Percentiles rank a stretch among this genome's conserved stretches.
phyloP scores from a whole-genome alignment of 2,888 invertebrate genomes.

The Acleris emargana region DNA sequence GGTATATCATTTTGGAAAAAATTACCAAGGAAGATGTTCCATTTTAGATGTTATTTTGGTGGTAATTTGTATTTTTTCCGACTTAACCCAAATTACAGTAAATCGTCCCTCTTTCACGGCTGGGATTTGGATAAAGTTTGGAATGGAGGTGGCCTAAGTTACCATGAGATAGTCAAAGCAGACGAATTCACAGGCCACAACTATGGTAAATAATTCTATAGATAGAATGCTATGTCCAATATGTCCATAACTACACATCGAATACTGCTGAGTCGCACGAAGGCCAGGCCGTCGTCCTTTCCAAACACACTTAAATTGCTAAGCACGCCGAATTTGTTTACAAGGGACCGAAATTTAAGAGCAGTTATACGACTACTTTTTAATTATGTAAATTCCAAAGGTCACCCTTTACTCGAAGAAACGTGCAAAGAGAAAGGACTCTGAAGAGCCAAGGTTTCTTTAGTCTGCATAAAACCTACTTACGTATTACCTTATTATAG shows the following conservation, averaged over 20 bases:
- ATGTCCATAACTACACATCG: background rate
- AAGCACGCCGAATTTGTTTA: conserved; percentile 12
- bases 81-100: too few species aligned
- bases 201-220: background rate
- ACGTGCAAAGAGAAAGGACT: background rate
- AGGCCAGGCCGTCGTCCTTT: background rate
- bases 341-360: conserved; percentile 9
- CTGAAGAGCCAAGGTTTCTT: background rate
- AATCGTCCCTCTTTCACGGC: too few species aligned
- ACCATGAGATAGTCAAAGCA: too few species aligned
- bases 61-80: too few species aligned
- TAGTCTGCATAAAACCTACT: background rate
- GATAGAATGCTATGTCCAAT: background rate
- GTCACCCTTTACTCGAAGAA: background rate
- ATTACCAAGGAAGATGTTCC: too few species aligned
- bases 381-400: conserved; percentile 11
- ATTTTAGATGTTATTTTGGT: too few species aligned
- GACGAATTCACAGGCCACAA: too few species aligned
- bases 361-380: background rate
- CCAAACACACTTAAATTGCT: conserved; percentile 16
- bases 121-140: too few species aligned
- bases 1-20: too few species aligned
- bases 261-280: background rate
- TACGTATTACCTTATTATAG: background rate
- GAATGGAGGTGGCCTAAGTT: too few species aligned